These are phyloP conservation scores for Myotis daubentonii DNA, from an alignment of 2,797 vertebrate genomes.

Conservation along the genomic window DNA sequence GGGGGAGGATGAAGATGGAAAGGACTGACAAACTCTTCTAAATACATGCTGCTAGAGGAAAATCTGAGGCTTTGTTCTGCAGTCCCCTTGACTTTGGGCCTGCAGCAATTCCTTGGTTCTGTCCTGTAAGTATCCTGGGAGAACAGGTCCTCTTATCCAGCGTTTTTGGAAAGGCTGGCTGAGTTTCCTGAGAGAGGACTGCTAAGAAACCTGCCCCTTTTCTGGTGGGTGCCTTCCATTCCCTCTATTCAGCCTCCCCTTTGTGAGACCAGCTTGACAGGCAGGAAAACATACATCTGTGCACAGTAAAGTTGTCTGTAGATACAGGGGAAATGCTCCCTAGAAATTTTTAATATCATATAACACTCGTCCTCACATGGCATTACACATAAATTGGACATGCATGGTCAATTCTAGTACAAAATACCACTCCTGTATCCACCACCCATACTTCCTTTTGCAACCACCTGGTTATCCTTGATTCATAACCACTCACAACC, in stretches of 20 bases:
- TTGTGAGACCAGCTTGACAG: not conserved
- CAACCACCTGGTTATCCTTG: not conserved
- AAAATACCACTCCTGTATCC: not conserved
- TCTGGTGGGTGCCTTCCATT: not conserved
- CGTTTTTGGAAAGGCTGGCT: not conserved
- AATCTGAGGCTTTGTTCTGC: not conserved
- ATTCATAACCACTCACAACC: not conserved
- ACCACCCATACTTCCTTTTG: not conserved
- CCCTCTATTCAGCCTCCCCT: not conserved
- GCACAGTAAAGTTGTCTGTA: constrained; percentile 29
- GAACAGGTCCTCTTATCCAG: not conserved
- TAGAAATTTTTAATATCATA: constrained; percentile 55
- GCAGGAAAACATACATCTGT: not conserved
- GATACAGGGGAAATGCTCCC: constrained; percentile 50
- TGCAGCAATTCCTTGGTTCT: not conserved
- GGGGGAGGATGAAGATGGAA: not conserved
- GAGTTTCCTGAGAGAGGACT: not conserved
- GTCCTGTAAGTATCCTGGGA: not conserved
- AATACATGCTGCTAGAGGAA: not conserved
- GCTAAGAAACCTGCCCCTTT: not conserved
- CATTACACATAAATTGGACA: constrained; percentile 42
- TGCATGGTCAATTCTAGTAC: not conserved
- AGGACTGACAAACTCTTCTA: not conserved
- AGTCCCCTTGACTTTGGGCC: not conserved
- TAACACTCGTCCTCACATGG: constrained; percentile 21